phyloP scores from a whole-genome alignment of 2,797 vertebrate species.

The Heterohyrax brucei region DNA sequence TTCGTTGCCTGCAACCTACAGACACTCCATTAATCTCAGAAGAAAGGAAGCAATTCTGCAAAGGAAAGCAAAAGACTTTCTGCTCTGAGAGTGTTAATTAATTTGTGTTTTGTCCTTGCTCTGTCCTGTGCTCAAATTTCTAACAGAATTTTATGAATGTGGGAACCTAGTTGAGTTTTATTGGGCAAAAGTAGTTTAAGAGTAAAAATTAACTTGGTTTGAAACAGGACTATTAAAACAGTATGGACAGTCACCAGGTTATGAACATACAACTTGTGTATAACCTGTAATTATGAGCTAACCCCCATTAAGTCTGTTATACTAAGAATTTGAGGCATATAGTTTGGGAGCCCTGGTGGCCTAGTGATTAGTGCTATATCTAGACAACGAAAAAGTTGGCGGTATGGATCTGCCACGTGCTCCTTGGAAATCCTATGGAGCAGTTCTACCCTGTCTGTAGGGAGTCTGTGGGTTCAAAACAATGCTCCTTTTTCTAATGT shows the following conservation, averaged over 20 bases:
- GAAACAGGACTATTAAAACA: conserved; percentile 10
- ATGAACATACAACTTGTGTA: too few relatives aligned
- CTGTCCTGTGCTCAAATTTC: not conserved
- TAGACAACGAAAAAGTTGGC: too few relatives aligned
- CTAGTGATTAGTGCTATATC: too few relatives aligned
- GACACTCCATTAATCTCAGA: conserved; percentile 72
- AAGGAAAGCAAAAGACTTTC: conserved; percentile 40
- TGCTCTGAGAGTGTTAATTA: not conserved
- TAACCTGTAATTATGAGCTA: too few relatives aligned
- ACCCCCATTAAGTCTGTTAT: too few relatives aligned
- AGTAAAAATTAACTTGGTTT: conserved; percentile 60
- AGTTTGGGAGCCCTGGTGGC: too few relatives aligned
- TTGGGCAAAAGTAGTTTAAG: conserved; percentile 23
- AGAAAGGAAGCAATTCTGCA: conserved; percentile 62
- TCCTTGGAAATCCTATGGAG: too few relatives aligned
- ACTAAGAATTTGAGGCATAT: too few relatives aligned
- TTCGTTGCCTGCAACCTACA: not conserved
- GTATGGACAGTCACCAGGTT: too few relatives aligned
- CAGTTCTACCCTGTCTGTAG: too few relatives aligned
- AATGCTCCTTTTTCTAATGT: conserved; percentile 16
- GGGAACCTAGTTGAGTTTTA: not conserved
- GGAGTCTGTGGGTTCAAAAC: too few relatives aligned
- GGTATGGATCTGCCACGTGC: too few relatives aligned
- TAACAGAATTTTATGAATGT: conserved; percentile 59
- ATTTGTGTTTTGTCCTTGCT: conserved; percentile 58